Evolutionary conservation across 2,797 vertebrate genomes (phyloP).

Genomic region (Myoxocephalus aenaeus): DNA sequence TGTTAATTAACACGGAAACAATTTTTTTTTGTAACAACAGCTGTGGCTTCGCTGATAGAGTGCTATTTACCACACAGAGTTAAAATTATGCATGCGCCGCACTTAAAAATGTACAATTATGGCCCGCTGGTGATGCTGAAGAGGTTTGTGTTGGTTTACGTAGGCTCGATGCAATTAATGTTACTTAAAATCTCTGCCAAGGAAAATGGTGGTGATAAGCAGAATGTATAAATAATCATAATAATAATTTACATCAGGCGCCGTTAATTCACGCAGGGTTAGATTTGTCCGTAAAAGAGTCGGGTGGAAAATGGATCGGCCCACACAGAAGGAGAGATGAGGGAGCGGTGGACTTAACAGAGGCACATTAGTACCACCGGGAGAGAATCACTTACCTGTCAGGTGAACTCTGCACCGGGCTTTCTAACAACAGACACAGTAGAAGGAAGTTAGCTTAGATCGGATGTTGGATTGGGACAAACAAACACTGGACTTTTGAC

Average conservation of each 20-base stretch:
- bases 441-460: neutral
- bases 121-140: conserved; percentile 69
- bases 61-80: conserved; percentile 69
- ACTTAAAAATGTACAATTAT: conserved; percentile 76
- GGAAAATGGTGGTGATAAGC: conserved; percentile 43
- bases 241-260: conserved; percentile 36
- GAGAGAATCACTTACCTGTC: neutral
- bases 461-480: neutral
- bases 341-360: neutral
- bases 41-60: conserved; percentile 38
- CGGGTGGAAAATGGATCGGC: conserved; percentile 26
- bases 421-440: neutral
- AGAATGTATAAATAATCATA: conserved; percentile 39
- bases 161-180: conserved; percentile 73
- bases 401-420: neutral
- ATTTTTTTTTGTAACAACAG: conserved; percentile 27
- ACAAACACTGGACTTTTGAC: neutral
- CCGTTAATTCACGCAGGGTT: conserved; percentile 52
- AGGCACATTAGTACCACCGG: neutral
- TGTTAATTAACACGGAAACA: conserved; percentile 37
- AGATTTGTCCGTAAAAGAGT: conserved; percentile 57
- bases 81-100: conserved; percentile 76
- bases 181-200: conserved; percentile 63
- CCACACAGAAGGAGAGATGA: conserved; percentile 12
- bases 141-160: conserved; percentile 64